A percentile compares a stretch with the other conserved stretches of the same genome.
Evolutionary conservation across 2,113 vertebrate genomes (phyloP).

Genomic region (Tylochromis polylepis): DNA sequence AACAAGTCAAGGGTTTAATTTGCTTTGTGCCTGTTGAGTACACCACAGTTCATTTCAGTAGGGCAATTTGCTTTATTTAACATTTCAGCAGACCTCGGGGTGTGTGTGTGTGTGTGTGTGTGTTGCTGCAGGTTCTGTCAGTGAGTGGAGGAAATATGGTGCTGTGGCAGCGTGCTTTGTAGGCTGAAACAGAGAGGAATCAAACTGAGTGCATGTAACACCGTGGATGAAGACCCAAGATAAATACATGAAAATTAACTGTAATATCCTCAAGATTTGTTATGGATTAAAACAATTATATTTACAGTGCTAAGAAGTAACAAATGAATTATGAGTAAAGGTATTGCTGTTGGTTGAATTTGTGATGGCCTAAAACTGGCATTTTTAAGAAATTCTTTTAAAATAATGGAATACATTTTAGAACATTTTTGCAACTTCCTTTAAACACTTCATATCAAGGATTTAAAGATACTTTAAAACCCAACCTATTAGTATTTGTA

Average conservation of each 20-base stretch:
- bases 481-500: no score
- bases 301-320: background rate
- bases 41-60: background rate
- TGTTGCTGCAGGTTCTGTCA: background rate
- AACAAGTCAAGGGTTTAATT: background rate
- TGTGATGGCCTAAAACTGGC: background rate
- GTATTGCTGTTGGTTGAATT: background rate
- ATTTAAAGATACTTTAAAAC: background rate
- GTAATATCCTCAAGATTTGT: background rate
- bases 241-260: background rate
- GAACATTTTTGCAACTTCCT: background rate
- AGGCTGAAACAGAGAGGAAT: background rate
- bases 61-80: background rate
- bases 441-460: background rate
- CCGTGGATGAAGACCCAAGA: background rate
- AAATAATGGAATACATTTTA: background rate
- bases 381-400: background rate
- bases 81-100: background rate
- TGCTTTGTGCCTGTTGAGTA: background rate
- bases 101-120: conserved; percentile 1
- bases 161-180: background rate
- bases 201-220: background rate
- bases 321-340: background rate
- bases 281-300: background rate
- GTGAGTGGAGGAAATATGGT: background rate